These are phyloP conservation scores for Plebejus melissa DNA, from an alignment of 2,888 invertebrate species.

Conservation along the genomic window DNA sequence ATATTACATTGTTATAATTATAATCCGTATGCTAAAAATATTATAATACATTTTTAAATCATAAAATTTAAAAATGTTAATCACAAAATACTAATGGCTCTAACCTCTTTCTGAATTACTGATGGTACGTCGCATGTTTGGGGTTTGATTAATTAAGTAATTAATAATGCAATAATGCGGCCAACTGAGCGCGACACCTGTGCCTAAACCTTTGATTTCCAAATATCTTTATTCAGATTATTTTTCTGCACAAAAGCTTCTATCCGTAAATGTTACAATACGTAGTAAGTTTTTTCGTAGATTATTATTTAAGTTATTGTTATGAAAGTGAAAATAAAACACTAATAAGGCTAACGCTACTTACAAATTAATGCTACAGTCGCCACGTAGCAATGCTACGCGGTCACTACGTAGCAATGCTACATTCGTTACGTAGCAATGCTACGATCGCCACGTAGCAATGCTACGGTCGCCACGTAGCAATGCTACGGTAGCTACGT, in stretches of 20 bases:
- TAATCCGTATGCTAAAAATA: not conserved
- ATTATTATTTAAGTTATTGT: not conserved
- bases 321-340: too few relatives aligned
- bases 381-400: too few relatives aligned
- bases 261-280: not conserved
- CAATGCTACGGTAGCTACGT: not conserved
- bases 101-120: not conserved
- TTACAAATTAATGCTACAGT: too few relatives aligned
- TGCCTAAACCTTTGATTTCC: not conserved
- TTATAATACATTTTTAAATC: not conserved
- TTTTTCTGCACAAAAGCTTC: not conserved
- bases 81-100: not conserved
- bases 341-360: too few relatives aligned
- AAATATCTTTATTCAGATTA: not conserved
- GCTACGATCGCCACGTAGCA: not conserved
- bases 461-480: not conserved
- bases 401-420: not conserved
- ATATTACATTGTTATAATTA: not conserved
- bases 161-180: constrained; percentile 10
- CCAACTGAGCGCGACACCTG: not conserved
- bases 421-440: not conserved
- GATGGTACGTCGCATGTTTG: constrained; percentile 7
- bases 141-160: constrained; percentile 13
- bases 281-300: not conserved
- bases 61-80: not conserved